Evolutionary conservation across 2,888 invertebrate species (phyloP).

Genomic region (Thecophora atra): DNA sequence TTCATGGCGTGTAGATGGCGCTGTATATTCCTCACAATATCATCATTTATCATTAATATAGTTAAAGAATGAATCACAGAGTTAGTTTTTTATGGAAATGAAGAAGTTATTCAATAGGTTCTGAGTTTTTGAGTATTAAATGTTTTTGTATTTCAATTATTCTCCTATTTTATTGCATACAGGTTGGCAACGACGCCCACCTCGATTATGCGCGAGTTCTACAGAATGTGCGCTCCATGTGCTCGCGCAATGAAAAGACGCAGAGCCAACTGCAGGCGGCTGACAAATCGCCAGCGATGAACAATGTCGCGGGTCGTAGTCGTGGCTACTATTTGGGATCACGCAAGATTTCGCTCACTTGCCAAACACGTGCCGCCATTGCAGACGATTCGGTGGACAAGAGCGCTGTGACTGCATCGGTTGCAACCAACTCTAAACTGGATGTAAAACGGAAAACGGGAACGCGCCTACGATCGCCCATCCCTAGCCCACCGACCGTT

Average conservation of each 20-base stretch:
- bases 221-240: constrained; percentile 71
- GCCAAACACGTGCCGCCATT: constrained; percentile 69
- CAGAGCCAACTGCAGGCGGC: constrained; percentile 54
- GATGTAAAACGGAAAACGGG: constrained; percentile 64
- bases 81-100: no score
- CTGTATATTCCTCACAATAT: no score
- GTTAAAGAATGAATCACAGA: no score
- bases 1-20: no score
- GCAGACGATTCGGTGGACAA: constrained; percentile 51
- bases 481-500: constrained; percentile 73
- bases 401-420: constrained; percentile 49
- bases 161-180: constrained; percentile 22
- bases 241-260: constrained; percentile 71
- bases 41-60: no score
- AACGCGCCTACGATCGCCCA: constrained; percentile 73
- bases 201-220: constrained; percentile 67
- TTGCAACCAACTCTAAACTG: constrained; percentile 57
- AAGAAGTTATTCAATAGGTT: no score
- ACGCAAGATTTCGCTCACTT: constrained; percentile 78
- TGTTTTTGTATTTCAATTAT: no score
- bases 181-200: constrained; percentile 63
- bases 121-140: no score
- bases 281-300: constrained; percentile 48
- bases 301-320: constrained; percentile 48
- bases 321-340: constrained; percentile 65